Base-by-base conservation (phyloP, 2,888 invertebrate genomes). In the Meteorus colon region DNA sequence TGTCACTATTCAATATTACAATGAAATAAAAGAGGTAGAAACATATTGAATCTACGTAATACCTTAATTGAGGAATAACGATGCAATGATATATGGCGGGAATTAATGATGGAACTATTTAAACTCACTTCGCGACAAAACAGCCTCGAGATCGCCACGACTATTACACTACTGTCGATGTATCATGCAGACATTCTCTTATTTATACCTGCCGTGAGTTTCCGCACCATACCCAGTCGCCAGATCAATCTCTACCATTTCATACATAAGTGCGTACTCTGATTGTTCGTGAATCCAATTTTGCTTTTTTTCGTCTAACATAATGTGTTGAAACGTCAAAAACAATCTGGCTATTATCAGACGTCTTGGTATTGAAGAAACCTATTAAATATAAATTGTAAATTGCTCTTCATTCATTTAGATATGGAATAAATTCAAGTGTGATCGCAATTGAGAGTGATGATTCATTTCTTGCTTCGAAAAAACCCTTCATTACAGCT, bases 101-200 rank as follows among this genome's bases (percentile, higher is more conserved):
- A 59, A 19, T 34, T 5, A 5, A 45, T 62, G 19, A 31, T 31
- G 14, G n/a, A 65, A 19, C 55, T 63, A 12, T 70, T 63, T 37
- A 34, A 70, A 75, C 51, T 19, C 62, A 65, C 69, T 59, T 45
- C 65, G 45, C 14, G 51, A 55, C 29, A 45, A 37, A 24, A 31
- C 55, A 48, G 63, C 70, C 66, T 72, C 41, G 66, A 74, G 74
- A 77, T 76, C 69, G 79, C 67, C 51, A 68, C 81, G 78, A 79
- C 75, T 80, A 70, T 55, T 62, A 71, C 73, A 75, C 78, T 82
- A 86, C 85, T 86, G 86, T 74, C 72, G 78, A 78, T 79, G 75
- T 77, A 80, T 76, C 74, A 74, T 78, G 51, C 71, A 19, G 77
- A 73, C 83, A 82, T 82, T 85, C 85, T 82, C 81, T 84, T 55